Evolutionary conservation across 2,797 vertebrate genomes (phyloP).

Genomic region (Leptodactylus fallax): DNA sequence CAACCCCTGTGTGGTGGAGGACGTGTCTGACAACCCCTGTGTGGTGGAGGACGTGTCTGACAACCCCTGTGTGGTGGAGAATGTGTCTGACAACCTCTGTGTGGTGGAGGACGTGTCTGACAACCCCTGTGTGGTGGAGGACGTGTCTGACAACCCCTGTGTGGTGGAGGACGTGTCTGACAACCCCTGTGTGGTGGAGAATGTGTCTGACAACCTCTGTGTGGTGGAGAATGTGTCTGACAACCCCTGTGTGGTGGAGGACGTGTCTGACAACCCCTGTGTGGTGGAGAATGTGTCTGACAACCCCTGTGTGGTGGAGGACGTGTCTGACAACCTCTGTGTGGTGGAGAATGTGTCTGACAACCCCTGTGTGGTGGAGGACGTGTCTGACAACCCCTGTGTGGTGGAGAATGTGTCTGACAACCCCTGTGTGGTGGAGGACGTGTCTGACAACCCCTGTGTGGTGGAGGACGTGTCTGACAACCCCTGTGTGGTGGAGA

Average conservation of each 20-base stretch:
- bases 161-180: not conserved
- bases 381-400: not conserved
- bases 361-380: not conserved
- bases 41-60: not conserved
- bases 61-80: not conserved
- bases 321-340: not conserved
- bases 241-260: not conserved
- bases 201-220: no score
- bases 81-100: not conserved
- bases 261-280: not conserved
- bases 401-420: not conserved
- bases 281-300: not conserved
- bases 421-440: not conserved
- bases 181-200: no score
- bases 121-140: not conserved
- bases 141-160: not conserved
- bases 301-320: not conserved
- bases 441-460: not conserved
- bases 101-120: not conserved
- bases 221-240: not conserved
- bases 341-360: not conserved
- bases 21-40: no score
- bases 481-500: not conserved
- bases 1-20: no score
- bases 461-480: not conserved